Conservation (phyloP, 2,113 vertebrate genomes). For the Eudyptes chrysolophus region DNA sequence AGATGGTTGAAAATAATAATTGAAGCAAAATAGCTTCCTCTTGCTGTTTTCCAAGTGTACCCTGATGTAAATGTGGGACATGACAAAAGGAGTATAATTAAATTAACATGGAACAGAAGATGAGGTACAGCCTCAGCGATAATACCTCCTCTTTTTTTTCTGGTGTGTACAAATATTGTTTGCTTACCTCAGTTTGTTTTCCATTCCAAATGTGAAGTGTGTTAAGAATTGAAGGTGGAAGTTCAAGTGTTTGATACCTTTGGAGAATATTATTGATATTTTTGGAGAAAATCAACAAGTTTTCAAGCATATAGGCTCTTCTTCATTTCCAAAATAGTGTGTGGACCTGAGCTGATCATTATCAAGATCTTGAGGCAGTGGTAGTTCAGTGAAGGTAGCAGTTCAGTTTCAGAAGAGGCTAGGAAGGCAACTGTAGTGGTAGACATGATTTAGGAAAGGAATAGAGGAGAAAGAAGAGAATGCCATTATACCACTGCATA, state of each 20-base stretch:
- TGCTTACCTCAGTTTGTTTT: neutral
- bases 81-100: neutral
- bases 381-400: neutral
- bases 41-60: neutral
- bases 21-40: neutral
- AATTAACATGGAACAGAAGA: neutral
- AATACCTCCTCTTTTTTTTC: neutral
- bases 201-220: neutral
- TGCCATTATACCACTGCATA: neutral
- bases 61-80: neutral
- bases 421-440: neutral
- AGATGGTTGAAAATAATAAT: neutral
- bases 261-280: neutral
- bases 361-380: neutral
- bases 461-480: neutral
- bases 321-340: neutral
- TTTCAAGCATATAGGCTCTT: neutral
- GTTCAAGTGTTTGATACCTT: neutral
- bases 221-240: neutral
- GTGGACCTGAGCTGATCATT: neutral
- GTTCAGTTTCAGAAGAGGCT: neutral
- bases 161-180: neutral
- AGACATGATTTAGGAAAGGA: neutral
- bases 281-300: neutral
- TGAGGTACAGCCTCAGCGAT: neutral